Conservation (phyloP, 2,113 vertebrate species). For the Oncorhynchus tshawytscha region DNA sequence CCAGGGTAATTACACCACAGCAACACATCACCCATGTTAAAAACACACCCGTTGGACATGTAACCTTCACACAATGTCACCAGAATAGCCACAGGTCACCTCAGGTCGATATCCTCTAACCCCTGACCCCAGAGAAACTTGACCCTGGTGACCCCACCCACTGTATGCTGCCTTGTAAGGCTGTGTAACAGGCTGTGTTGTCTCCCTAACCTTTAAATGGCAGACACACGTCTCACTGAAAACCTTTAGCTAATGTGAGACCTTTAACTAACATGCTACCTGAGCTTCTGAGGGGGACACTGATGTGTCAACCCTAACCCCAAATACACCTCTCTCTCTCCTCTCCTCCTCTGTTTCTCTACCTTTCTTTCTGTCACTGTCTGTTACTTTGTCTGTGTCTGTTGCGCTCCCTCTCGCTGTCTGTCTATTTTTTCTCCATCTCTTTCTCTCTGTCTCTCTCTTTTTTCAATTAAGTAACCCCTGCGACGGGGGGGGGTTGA, state of each 20-base stretch:
- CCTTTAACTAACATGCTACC: constrained; percentile 63
- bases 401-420: constrained; percentile 5
- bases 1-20: constrained; percentile 41
- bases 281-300: constrained; percentile 33
- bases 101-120: constrained; percentile 9
- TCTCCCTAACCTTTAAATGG: constrained; percentile 68
- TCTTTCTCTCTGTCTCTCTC: not conserved
- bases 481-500: not conserved
- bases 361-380: not conserved
- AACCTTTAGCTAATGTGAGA: constrained; percentile 46
- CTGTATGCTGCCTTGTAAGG: constrained; percentile 40
- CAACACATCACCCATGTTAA: constrained; percentile 19
- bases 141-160: not conserved
- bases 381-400: not conserved
- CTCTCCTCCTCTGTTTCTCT: constrained; percentile 14
- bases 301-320: constrained; percentile 40
- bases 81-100: constrained; percentile 7
- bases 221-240: constrained; percentile 11
- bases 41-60: constrained; percentile 16
- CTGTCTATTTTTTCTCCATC: not conserved
- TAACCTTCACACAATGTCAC: constrained; percentile 56
- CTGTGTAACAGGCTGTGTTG: constrained; percentile 63
- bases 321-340: constrained; percentile 15
- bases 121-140: constrained; percentile 30
- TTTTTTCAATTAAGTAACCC: constrained; percentile 9